Conservation (phyloP, 2,888 invertebrate species). For the Cryptophagus acutangulus region DNA sequence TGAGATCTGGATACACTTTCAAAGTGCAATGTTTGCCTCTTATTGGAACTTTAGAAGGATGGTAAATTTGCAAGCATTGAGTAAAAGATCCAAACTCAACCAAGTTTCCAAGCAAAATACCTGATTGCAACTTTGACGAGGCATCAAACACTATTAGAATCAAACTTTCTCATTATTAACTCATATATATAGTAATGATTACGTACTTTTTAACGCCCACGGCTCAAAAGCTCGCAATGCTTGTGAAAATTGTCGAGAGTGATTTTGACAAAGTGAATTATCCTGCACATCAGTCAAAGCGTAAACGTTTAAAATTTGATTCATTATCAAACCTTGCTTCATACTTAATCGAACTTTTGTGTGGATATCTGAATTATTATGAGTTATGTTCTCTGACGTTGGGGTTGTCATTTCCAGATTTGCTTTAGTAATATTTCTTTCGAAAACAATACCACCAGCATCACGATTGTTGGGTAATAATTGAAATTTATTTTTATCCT, state of each 20-base stretch:
- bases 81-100: slow-evolving; percentile 48
- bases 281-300: slow-evolving; percentile 24
- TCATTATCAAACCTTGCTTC: slow-evolving; percentile 35
- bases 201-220: slow-evolving; percentile 40
- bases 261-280: slow-evolving; percentile 34
- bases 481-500: no score
- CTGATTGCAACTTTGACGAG: slow-evolving; percentile 49
- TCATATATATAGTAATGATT: not conserved
- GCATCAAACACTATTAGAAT: slow-evolving; percentile 54
- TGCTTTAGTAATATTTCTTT: no score
- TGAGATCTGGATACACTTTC: slow-evolving; percentile 27
- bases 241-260: slow-evolving; percentile 31
- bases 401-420: no score
- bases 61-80: slow-evolving; percentile 42
- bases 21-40: slow-evolving; percentile 45
- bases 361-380: no score
- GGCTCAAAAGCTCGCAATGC: slow-evolving; percentile 36
- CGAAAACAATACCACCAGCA: no score
- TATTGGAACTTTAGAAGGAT: slow-evolving; percentile 31
- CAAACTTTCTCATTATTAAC: no score
- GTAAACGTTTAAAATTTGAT: slow-evolving; percentile 35
- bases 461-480: no score
- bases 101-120: slow-evolving; percentile 46
- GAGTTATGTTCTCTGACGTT: no score
- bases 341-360: no score